Base-by-base conservation (phyloP, 2,888 invertebrate species). In the Rhagium mordax region DNA sequence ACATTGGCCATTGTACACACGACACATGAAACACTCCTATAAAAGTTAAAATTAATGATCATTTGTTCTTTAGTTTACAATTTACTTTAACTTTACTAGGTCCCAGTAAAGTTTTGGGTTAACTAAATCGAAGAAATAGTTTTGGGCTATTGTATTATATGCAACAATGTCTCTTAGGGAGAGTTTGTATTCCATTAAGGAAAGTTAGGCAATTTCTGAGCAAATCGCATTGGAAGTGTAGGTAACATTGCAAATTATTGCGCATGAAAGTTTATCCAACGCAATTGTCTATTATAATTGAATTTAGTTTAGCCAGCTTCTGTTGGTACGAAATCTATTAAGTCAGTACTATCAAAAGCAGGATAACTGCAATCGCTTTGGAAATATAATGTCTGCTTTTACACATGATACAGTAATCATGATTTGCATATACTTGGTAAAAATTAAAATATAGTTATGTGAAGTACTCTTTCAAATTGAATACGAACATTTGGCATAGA, bases 111-210 rank as follows among this genome's bases (percentile, higher is more conserved):
- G 21, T 64, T 64, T 64, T 10, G 49, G 64, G 48, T 21, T 27
- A 16, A 13, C 21, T 51, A 24, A 51, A 64, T 64, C 49, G 64
- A 48, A 51, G 64, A 24, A 64, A 64, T 64, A 64, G 64, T 64
- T 64, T 21, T 16, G 15, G 16, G 47, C 64, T 13, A 64, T 64
- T 64, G 64, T 64, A 51, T 29, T 16, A 27, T 24, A 15, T 64
- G 64, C 49, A 64, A 65, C 65, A 65, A 53, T 65, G 65, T 53
- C 51, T 33, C 53, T 53, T 53, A 10, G 33, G 61, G 61, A 20
- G 53, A 65, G 33, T 41, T 53, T 33, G 65, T 29, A 33, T 65
- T 65, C 53, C 20, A 33, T 65, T 53, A 51, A n/a, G 24, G 65
- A 53, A 65, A 65, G 29, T 65, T 65, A 15, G 65, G 53, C 51